phyloP scores from a whole-genome alignment of 64 coral and sea anemone species.

The Montipora sp. region DNA sequence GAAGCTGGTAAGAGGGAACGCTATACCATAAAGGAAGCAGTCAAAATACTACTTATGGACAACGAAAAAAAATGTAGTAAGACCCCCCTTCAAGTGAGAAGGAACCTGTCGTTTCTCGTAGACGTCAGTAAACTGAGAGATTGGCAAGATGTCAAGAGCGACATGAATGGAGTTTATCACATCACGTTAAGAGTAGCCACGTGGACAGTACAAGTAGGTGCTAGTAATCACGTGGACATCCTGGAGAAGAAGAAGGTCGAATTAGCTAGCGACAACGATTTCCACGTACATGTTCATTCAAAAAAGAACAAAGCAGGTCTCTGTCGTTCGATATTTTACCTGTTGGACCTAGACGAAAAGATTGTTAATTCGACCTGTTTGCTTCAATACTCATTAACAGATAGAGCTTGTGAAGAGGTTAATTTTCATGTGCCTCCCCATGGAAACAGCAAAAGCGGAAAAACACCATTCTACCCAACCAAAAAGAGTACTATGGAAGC shows the following conservation, averaged over 20 bases:
- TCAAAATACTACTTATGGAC: not conserved
- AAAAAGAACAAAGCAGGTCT: not conserved
- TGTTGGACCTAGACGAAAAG: not conserved
- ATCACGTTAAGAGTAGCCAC: not conserved
- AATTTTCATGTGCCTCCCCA: conserved; percentile 13
- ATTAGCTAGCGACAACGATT: not conserved
- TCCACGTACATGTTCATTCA: conserved; percentile 34
- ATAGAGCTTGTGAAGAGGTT: conserved; percentile 16
- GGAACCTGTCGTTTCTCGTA: conserved; percentile 1
- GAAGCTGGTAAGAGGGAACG: conserved; percentile 7
- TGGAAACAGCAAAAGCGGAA: conserved; percentile 43
- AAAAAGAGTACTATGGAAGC: conserved; percentile 17
- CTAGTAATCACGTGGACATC: not conserved
- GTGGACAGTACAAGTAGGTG: not conserved
- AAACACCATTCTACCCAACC: conserved; percentile 1
- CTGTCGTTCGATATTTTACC: conserved; percentile 11
- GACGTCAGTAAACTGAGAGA: not conserved
- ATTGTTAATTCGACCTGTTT: conserved; percentile 34
- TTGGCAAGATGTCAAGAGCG: conserved; percentile 10
- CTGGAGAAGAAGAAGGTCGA: conserved; percentile 21
- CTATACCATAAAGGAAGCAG: conserved; percentile 14
- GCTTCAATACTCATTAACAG: conserved; percentile 15
- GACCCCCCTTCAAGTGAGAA: conserved; percentile 19
- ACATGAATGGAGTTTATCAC: conserved; percentile 3
- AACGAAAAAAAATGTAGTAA: conserved; percentile 13